These are phyloP conservation scores for Ibidorhyncha struthersii DNA, from an alignment of 2,113 vertebrate genomes.

Conservation along the genomic window DNA sequence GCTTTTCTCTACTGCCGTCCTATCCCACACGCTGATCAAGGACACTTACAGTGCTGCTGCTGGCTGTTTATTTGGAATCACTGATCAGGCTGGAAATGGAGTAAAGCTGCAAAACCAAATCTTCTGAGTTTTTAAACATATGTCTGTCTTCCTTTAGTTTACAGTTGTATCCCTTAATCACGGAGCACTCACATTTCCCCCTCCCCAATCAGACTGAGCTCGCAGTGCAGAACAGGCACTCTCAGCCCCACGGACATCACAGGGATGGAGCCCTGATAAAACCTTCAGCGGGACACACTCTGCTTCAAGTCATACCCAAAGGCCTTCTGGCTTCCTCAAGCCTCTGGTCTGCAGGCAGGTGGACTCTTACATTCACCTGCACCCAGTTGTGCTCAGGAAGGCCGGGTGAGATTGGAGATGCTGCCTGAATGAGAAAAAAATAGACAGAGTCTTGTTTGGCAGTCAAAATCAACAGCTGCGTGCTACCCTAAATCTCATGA, in stretches of 20 bases:
- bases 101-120: background rate
- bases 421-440: background rate
- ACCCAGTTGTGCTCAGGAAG: background rate
- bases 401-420: background rate
- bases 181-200: background rate
- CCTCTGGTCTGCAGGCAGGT: background rate
- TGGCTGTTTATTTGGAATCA: conserved; percentile 39
- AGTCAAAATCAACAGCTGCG: background rate
- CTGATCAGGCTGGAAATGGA: background rate
- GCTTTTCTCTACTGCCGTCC: background rate
- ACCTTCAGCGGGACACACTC: background rate
- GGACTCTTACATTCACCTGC: background rate
- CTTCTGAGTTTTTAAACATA: background rate
- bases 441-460: background rate
- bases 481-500: background rate
- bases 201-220: background rate
- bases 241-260: background rate
- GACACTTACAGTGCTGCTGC: background rate
- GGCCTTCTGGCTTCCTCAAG: background rate
- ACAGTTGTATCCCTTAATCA: background rate
- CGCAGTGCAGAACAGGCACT: rapidly evolving
- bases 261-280: background rate
- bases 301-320: background rate
- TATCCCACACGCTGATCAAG: background rate
- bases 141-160: background rate